A percentile compares a stretch with the other conserved stretches of the same genome.
These are phyloP conservation scores for Euwallacea similis DNA, from an alignment of 1,140 invertebrate species.

Conservation along the genomic window DNA sequence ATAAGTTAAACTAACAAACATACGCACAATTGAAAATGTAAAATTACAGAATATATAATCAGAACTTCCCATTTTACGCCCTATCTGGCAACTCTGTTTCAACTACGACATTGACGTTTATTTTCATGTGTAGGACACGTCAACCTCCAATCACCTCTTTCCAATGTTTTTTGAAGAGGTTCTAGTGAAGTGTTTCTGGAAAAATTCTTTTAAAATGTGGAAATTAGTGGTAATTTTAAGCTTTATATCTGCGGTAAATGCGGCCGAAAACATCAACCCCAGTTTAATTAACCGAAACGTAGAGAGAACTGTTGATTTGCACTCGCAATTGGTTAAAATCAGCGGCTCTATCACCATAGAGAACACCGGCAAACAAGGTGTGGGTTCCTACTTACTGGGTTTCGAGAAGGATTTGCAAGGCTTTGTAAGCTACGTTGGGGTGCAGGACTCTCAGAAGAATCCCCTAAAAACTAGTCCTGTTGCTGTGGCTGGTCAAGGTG, in stretches of 20 bases:
- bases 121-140: no score
- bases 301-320: constrained; percentile 82
- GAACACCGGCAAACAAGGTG: constrained; percentile 73
- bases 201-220: constrained; percentile 33
- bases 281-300: constrained; percentile 75
- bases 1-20: no score
- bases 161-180: constrained; percentile 20
- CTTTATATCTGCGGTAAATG: constrained; percentile 17
- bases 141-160: constrained; percentile 4
- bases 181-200: background rate
- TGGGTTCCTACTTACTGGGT: constrained; percentile 72
- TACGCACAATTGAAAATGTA: no score
- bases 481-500: constrained; percentile 54
- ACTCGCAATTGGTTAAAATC: constrained; percentile 86
- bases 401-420: constrained; percentile 65
- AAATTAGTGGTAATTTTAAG: constrained; percentile 32
- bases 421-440: constrained; percentile 72
- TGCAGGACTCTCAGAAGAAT: constrained; percentile 65
- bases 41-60: no score
- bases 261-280: constrained; percentile 39
- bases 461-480: constrained; percentile 63
- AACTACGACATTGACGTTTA: no score
- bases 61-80: no score
- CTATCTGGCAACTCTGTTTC: no score
- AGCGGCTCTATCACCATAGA: constrained; percentile 77